Evolutionary conservation across 92 coral and sea anemone species (phyloP).

Genomic region (Epizoanthus ramosus): DNA sequence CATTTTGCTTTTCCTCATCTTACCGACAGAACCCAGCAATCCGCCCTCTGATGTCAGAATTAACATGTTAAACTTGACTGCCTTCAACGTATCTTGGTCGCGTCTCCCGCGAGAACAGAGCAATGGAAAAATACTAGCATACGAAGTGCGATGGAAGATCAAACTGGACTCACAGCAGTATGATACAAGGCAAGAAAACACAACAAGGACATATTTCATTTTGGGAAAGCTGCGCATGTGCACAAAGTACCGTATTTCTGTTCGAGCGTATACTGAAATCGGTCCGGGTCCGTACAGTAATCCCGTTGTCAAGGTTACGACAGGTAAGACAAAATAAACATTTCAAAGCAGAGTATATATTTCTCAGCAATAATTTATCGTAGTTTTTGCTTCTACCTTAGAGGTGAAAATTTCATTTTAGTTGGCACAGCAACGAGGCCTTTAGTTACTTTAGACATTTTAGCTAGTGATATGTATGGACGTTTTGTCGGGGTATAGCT

Average conservation of each 20-base stretch:
- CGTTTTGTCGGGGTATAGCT: no score
- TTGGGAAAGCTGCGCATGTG: conserved; percentile 35
- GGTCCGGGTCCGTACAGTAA: conserved; percentile 61
- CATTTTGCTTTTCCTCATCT: not conserved
- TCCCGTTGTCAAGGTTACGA: conserved; percentile 11
- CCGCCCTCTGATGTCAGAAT: conserved; percentile 25
- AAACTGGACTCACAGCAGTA: not conserved
- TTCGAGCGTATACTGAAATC: conserved; percentile 57
- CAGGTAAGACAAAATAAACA: conserved; percentile 29
- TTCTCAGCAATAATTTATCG: not conserved
- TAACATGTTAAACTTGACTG: not conserved
- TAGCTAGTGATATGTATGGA: no score
- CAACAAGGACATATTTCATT: conserved; percentile 12
- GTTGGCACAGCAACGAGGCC: no score
- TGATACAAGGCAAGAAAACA: not conserved
- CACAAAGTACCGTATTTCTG: conserved; percentile 48
- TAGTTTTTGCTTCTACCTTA: no score
- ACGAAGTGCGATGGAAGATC: conserved; percentile 36
- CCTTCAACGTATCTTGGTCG: conserved; percentile 47
- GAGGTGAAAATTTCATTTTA: no score
- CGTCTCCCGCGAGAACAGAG: conserved; percentile 31
- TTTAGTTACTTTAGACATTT: no score
- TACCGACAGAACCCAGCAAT: conserved; percentile 29
- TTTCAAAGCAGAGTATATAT: not conserved
- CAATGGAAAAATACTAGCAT: conserved; percentile 38